Evolutionary conservation across 2,113 vertebrate genomes (phyloP).

Genomic region (pig (Sus scrofa)): DNA sequence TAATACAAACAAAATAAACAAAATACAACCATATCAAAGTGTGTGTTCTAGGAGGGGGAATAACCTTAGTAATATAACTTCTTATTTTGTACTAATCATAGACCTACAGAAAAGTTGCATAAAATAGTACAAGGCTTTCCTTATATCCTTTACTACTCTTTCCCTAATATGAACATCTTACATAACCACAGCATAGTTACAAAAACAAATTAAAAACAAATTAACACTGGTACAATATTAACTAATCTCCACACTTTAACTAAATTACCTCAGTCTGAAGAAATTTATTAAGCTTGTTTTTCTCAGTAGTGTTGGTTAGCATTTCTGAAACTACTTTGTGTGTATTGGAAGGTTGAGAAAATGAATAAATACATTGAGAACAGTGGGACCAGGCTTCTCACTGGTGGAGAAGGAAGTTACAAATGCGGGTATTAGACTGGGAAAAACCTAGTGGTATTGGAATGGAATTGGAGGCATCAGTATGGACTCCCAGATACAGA

Average conservation of each 20-base stretch:
- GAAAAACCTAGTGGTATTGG: neutral
- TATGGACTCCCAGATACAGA: neutral
- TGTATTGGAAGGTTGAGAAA: neutral
- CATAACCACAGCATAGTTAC: neutral
- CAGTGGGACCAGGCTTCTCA: neutral
- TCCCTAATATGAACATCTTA: neutral
- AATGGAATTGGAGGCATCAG: neutral
- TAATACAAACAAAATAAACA: neutral
- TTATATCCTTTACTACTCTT: neutral
- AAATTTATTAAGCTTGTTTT: neutral
- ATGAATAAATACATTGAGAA: neutral
- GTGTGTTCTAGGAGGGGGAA: neutral
- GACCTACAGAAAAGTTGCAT: neutral
- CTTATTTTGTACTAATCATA: neutral
- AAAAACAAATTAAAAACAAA: neutral
- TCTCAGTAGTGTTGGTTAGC: neutral
- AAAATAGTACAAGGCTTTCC: neutral
- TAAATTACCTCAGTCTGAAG: neutral
- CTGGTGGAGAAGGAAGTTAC: neutral
- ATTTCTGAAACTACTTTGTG: neutral
- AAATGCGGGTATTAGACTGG: neutral
- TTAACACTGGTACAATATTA: neutral
- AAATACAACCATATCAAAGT: neutral
- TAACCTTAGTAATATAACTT: neutral
- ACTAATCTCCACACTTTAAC: neutral